These are phyloP conservation scores for Chlorospingus flavigularis DNA, from an alignment of 2,797 vertebrate species.

Conservation along the genomic window DNA sequence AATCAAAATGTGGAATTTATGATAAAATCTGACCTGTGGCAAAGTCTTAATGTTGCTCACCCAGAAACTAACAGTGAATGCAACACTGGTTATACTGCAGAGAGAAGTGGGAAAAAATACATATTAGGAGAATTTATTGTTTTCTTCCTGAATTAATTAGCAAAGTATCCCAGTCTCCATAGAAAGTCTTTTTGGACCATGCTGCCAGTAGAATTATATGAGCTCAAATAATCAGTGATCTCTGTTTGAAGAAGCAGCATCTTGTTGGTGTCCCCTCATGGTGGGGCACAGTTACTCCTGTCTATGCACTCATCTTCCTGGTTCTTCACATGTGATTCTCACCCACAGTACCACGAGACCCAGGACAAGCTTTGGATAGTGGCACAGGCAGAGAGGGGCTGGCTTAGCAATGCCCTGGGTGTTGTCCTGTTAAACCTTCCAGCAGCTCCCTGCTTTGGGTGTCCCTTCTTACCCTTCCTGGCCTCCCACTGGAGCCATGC, in stretches of 20 bases:
- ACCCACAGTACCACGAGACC: accelerated
- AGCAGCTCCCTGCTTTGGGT: background rate
- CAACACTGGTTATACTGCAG: background rate
- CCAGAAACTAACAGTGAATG: background rate
- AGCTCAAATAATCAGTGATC: background rate
- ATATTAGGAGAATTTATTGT: background rate
- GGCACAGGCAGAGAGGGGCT: background rate
- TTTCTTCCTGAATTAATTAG: background rate
- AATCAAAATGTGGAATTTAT: background rate
- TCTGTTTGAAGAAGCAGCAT: background rate
- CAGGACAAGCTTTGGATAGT: background rate
- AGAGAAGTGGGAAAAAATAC: background rate
- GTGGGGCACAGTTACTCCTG: background rate
- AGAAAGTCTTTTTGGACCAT: background rate
- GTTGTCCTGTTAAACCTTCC: background rate
- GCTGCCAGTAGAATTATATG: background rate
- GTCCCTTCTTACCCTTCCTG: background rate
- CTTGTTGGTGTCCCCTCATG: accelerated
- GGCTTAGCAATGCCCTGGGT: background rate
- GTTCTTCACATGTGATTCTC: background rate
- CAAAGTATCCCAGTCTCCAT: background rate
- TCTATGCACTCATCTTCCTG: accelerated
- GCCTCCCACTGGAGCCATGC: accelerated
- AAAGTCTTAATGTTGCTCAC: background rate
- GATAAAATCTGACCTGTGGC: background rate